Percentiles rank a stretch among this genome's conserved stretches.
These are phyloP conservation scores for Pachyseris speciosa DNA, from an alignment of 64 coral and sea anemone genomes.

Conservation along the genomic window DNA sequence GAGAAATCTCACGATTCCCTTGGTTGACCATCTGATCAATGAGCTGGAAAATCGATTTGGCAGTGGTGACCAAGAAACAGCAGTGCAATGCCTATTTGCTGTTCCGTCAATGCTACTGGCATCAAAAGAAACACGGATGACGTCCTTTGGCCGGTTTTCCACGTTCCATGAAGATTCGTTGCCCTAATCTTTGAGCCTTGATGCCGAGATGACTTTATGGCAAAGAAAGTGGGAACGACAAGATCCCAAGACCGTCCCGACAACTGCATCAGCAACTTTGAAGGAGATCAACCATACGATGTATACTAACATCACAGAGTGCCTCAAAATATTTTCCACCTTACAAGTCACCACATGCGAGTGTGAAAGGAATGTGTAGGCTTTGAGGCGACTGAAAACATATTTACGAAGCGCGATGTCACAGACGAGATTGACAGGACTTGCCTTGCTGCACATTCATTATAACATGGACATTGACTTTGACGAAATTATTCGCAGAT, in stretches of 20 bases:
- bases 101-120: constrained; percentile 90
- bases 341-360: constrained; percentile 84
- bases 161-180: constrained; percentile 94
- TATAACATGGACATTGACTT: constrained; percentile 88
- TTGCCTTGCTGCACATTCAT: constrained; percentile 90
- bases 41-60: constrained; percentile 86
- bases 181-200: constrained; percentile 88
- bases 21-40: constrained; percentile 88
- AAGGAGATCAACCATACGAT: constrained; percentile 87
- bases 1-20: constrained; percentile 82
- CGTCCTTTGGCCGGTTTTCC: constrained; percentile 86
- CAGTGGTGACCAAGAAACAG: constrained; percentile 90
- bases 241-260: constrained; percentile 87
- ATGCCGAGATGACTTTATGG: constrained; percentile 92
- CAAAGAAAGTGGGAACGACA: constrained; percentile 90
- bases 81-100: constrained; percentile 89
- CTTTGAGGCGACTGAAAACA: constrained; percentile 93
- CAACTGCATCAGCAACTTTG: constrained; percentile 84
- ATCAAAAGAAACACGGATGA: constrained; percentile 90
- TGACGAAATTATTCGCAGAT: constrained; percentile 89
- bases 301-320: constrained; percentile 88
- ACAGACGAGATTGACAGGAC: constrained; percentile 86
- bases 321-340: constrained; percentile 84
- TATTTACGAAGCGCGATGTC: constrained; percentile 87
- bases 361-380: constrained; percentile 88